Evolutionary conservation across 2,113 vertebrate genomes (phyloP).

Genomic region (Vulpes ferrilata): DNA sequence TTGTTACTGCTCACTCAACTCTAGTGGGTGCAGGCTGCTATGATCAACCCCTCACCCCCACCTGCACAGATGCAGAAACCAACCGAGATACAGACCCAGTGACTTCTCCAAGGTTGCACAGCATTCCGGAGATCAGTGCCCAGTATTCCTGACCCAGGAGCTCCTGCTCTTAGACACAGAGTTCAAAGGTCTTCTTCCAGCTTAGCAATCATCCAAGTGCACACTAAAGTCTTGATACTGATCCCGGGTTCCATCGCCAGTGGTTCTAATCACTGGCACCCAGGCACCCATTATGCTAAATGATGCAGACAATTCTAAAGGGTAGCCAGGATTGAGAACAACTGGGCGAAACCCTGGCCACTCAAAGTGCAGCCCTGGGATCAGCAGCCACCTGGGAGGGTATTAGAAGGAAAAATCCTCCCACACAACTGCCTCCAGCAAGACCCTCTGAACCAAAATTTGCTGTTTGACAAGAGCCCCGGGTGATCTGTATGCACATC

Average conservation of each 20-base stretch:
- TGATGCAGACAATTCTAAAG: not conserved
- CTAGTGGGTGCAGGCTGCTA: too few species aligned
- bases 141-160: not conserved
- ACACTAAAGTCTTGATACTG: not conserved
- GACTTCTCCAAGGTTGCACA: not conserved
- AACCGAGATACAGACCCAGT: not conserved
- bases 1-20: not conserved
- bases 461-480: too few species aligned
- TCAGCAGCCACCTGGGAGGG: too few species aligned
- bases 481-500: not conserved
- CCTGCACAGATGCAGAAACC: not conserved
- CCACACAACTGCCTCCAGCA: not conserved
- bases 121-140: not conserved
- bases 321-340: not conserved
- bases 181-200: not conserved
- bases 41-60: accelerated
- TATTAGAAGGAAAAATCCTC: not conserved
- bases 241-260: too few species aligned
- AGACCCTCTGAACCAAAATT: not conserved
- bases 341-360: not conserved
- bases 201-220: not conserved
- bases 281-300: not conserved
- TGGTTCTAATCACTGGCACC: not conserved
- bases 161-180: not conserved
- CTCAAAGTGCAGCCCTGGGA: not conserved